A percentile compares a stretch with the other conserved stretches of the same genome.
Conservation (phyloP, 2,797 vertebrate genomes). For the Sparus aurata region DNA sequence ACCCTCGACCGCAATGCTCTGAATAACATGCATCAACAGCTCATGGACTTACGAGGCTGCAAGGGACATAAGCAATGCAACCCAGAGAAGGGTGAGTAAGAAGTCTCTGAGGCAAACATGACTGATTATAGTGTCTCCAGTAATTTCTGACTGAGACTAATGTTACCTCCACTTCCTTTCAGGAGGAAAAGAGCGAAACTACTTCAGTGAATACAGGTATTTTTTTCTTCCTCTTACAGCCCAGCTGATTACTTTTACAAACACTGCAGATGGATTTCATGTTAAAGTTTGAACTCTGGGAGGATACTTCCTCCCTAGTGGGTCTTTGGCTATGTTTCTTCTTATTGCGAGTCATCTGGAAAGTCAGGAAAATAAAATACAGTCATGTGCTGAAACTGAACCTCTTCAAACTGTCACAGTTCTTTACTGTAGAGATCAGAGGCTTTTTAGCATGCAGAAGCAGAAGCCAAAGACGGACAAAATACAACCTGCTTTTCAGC, state of each 20-base stretch:
- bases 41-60: conserved; percentile 95
- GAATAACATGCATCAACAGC: conserved; percentile 93
- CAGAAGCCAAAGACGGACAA: conserved; percentile 52
- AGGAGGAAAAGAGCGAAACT: conserved; percentile 93
- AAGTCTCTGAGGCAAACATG: conserved; percentile 45
- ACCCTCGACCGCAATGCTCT: conserved; percentile 91
- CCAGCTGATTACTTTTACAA: conserved; percentile 67
- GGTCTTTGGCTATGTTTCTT: conserved; percentile 62
- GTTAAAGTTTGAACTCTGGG: conserved; percentile 54
- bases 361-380: conserved; percentile 45
- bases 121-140: conserved; percentile 38
- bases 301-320: conserved; percentile 54
- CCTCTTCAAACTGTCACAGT: conserved; percentile 40
- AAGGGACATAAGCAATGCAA: conserved; percentile 96
- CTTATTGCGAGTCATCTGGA: conserved; percentile 38
- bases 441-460: conserved; percentile 58
- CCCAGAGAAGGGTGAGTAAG: conserved; percentile 90
- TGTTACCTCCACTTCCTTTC: conserved; percentile 67
- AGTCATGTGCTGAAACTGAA: conserved; percentile 49
- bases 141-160: conserved; percentile 52
- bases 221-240: conserved; percentile 44
- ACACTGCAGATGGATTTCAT: conserved; percentile 65
- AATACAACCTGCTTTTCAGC: conserved; percentile 66
- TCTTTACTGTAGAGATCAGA: conserved; percentile 57
- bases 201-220: conserved; percentile 97